Conservation (phyloP, 2,113 vertebrate genomes). For the Rhabdomys dilectus region DNA sequence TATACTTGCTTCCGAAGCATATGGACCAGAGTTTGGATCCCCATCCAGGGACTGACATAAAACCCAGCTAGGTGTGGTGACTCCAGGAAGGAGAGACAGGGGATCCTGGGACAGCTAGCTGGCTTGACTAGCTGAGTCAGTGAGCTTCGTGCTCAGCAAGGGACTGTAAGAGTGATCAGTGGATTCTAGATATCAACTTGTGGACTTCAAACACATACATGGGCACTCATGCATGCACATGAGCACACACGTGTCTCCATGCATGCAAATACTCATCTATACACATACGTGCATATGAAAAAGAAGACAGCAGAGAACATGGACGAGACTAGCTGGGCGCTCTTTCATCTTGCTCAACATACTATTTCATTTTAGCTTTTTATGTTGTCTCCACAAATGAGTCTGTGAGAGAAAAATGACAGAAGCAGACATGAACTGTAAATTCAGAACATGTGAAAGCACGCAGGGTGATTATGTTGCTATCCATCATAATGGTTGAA, state of each 20-base stretch:
- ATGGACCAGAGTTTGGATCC: too few species aligned
- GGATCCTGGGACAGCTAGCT: too few species aligned
- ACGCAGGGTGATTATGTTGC: neutral
- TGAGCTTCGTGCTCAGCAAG: neutral
- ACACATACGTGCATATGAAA: neutral
- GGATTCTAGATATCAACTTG: neutral
- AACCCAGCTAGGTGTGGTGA: neutral
- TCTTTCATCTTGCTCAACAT: neutral
- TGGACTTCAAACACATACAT: neutral
- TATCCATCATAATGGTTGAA: neutral
- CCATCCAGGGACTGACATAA: neutral
- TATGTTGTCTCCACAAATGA: constrained; percentile 30
- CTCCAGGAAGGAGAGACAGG: neutral
- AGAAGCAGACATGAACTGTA: neutral
- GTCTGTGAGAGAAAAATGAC: neutral
- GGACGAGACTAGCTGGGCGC: neutral
- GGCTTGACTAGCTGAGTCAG: neutral
- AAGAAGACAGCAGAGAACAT: neutral
- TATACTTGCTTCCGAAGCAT: neutral
- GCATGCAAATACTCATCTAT: too few species aligned
- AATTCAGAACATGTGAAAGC: neutral
- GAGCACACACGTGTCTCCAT: neutral
- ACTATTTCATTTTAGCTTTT: constrained; percentile 47
- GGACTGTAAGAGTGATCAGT: neutral
- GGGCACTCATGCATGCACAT: neutral